Evolutionary conservation across 2,113 vertebrate species (phyloP), one percentile per base, ranked within the genome.

Genomic region (Neomonachus schauinslandi): DNA sequence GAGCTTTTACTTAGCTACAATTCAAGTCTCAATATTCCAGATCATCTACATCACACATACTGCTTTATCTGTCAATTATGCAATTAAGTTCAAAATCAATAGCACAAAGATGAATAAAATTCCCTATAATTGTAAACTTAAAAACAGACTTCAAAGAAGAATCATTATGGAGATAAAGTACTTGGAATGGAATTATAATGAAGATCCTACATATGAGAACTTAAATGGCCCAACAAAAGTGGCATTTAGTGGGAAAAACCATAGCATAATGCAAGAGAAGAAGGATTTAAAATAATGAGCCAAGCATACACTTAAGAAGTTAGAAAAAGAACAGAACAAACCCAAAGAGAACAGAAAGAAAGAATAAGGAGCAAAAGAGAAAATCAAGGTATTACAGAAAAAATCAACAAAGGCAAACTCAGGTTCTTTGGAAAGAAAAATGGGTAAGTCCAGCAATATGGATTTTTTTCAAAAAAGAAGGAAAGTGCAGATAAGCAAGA

Each of bases 31-130:
- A 71, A 67, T n/a, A 69, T 36, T 46, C 4, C 13, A 42, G 18
- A 72, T 81, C 39, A 49, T 87, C 39, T 86, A 22, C 80, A 65
- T 49, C 31, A 93, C 85, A 90, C 4, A 42, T 59, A 18, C 14
- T 57, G 31, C 24, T 67, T 67, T 82, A 26, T 69, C 74, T 28
- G 26, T 63, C 51, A 13, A 55, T 67, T 85, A 14, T 53, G 53
- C 21, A 81, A 76, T 69, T 79, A 91, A 91, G 55, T 90, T 93
- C 55, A 53, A 89, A 86, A 86, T n/a, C 26, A 90, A 2, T 80
- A 93, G 80, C 36, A 69, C 77, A 89, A 88, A 39, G 55, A 39
- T 85, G 88, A 53, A 53, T 77, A 61, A 92, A 84, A 69, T 39
- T 14, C 4, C 9, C 77, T 24, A 28, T 90, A 85, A 74, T 28